Evolutionary conservation across 1,140 invertebrate genomes (phyloP), one percentile per base, ranked within the genome.

Genomic region (Drosophila nikananu): DNA sequence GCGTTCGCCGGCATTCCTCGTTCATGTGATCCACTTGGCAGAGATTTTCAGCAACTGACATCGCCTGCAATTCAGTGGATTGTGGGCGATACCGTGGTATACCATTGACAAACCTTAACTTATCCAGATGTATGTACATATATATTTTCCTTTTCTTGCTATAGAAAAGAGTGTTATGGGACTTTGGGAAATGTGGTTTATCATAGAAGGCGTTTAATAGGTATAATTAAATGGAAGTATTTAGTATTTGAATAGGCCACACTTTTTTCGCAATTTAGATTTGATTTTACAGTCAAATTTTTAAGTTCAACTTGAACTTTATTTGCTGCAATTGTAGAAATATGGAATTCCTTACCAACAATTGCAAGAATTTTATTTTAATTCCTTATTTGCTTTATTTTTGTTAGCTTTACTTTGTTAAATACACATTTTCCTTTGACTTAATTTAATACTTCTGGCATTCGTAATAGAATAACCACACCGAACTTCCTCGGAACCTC

Each of bases 391-490:
- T 10, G 1, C 19, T 42, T 9, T n/a, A 8, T 42, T 4, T n/a
- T 19, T 10, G 7, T 42, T 5, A 10, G 2, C 19, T 21, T 21
- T 5, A 6, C 10, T 44, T 46, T 12, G 10, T 23, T 15, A 17
- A 48, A 5, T 48, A 7, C 46, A 48, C 21, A 48, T 48, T 15
- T 15, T 25, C 8, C 7, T 4, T 23, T 1, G 5, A 48, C 17
- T 44, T 21, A 1, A 44, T 21, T 44, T 19, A 12, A 19, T 5
- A 19, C 77, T 61, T 65, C 65, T 62, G 80, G 83, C 73, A 83
- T 65, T 65, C 78, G 84, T 81, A 89, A 89, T 89, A 89, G 89
- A 89, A 87, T 78, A 87, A 89, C 81, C 81, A 82, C 61, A 49
- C 52, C 48, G 55, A 72, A 66, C 62, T 70, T 54, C 63, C 67